Base-by-base conservation (phyloP, 1,140 invertebrate genomes). In the Doryteuthis pealeii region DNA sequence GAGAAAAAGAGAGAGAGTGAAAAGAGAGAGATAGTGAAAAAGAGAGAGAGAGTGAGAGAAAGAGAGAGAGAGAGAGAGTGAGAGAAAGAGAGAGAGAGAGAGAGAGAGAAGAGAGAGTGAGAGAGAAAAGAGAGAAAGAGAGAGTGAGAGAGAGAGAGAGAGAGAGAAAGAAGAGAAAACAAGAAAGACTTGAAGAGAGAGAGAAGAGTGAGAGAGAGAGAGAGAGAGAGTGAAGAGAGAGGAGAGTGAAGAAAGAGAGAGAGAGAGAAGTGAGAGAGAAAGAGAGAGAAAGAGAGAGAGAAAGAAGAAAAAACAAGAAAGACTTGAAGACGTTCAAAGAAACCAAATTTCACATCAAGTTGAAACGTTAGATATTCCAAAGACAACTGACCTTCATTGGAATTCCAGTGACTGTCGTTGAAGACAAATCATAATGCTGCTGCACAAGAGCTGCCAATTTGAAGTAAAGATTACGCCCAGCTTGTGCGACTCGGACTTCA, bases 401-500 rank as follows among this genome's bases (percentile, higher is more conserved):
- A 82, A 99, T 99, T 30, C 96, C 96, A 32, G 96, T 99, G 0
- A 99, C 96, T 1, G 96, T 98, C 18, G 97, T 98, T 71, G 94
- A 96, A 1, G 95, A 93, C n/a, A 99, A 88, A 84, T 94, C 92
- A 82, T 97, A 98, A 87, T 98, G 96, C 43, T 86, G 84, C 75
- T 89, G 85, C 5, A 87, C 88, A 26, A 90, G 80, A 70, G 86
- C 77, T 12, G 88, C 82, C 54, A 90, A 73, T 75, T 87, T 89
- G 69, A 83, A 82, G 70, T 89, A 87, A 33, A 90, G 77, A 74
- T 78, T 86, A 86, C 88, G 87, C 86, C 89, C 89, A 78, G 93
- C 92, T 85, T 91, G 92, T 22, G 93, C 90, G 4, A 91, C 91
- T 79, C 93, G 90, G 8, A 94, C 91, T 89, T 94, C 92, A 35